Evolutionary conservation across 2,888 invertebrate genomes (phyloP), one percentile per base, ranked within the genome.

Genomic region (Syritta pipiens): DNA sequence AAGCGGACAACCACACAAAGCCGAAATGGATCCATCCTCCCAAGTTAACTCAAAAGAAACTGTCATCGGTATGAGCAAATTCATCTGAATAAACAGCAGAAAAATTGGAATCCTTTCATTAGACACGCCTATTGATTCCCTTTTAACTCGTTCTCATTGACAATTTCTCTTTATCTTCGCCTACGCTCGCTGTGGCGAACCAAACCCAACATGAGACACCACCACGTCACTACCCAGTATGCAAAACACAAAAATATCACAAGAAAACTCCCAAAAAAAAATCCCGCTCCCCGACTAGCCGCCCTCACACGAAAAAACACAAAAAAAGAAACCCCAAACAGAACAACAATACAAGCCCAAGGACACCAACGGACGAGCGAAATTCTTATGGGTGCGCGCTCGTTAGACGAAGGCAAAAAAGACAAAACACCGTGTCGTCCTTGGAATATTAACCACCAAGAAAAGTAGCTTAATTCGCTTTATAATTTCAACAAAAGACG

Each of bases 311-410:
- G n/a, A n/a, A n/a, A n/a, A n/a, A n/a, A n/a, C n/a, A n/a, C n/a
- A n/a, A n/a, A n/a, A n/a, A n/a, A n/a, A n/a, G n/a, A n/a, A n/a
- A n/a, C n/a, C 19, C 4, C 10, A 9, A 9, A 2, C 26, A 20
- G 22, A 28, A 48, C 10, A 51, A 22, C 42, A 53, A 53, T 35
- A 46, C 26, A 30, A 44, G 24, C 35, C 42, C 49, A 62, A 62
- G 60, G 68, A 48, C 37, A 28, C n/a, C n/a, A n/a, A n/a, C n/a
- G n/a, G 30, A 49, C 12, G 32, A 48, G 30, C 35, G 37, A 69
- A 69, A 57, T 22, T 30, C 37, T 22, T 49, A 9, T 59, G 51
- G 74, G 59, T 44, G 65, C 44, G 63, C 55, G n/a, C 55, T 62
- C 24, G 9, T 57, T 68, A 40, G 40, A 40, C 44, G 46, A 35